These are phyloP conservation scores for Falcaria lacertinaria DNA, from an alignment of 2,888 invertebrate genomes.

Conservation along the genomic window DNA sequence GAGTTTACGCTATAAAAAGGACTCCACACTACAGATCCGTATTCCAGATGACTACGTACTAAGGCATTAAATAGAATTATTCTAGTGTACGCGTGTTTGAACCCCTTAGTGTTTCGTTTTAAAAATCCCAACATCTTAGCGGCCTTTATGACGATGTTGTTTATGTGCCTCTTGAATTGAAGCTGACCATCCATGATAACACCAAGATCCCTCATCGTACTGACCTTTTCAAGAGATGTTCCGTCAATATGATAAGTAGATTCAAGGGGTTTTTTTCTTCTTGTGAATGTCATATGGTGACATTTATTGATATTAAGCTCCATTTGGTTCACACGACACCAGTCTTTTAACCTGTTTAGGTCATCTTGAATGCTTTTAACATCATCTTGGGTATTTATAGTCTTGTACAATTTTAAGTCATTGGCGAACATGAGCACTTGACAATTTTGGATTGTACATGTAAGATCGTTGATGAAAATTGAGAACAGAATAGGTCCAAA, in stretches of 20 bases:
- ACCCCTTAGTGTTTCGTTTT: conserved; percentile 8
- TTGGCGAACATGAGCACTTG: neutral
- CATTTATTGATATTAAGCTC: neutral
- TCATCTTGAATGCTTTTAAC: neutral
- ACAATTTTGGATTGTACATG: no score
- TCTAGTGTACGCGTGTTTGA: conserved; percentile 1
- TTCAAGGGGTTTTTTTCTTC: neutral
- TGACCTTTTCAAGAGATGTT: neutral
- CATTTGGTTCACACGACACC: neutral
- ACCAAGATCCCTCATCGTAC: conserved; percentile 8
- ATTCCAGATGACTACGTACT: conserved; percentile 7
- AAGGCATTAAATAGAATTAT: conserved; percentile 6
- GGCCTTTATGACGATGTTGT: conserved; percentile 6
- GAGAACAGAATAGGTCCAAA: neutral
- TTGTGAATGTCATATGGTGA: neutral
- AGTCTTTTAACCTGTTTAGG: neutral
- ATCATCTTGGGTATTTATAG: neutral
- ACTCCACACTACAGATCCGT: neutral
- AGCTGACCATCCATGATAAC: conserved; percentile 9
- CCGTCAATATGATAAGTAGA: neutral
- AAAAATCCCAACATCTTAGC: conserved; percentile 9
- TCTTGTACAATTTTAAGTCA: neutral
- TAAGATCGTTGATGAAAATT: neutral
- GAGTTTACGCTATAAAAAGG: neutral
- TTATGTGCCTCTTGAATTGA: conserved; percentile 6